Conservation (phyloP, 2,888 invertebrate species). For the Calameuta filiformis region DNA sequence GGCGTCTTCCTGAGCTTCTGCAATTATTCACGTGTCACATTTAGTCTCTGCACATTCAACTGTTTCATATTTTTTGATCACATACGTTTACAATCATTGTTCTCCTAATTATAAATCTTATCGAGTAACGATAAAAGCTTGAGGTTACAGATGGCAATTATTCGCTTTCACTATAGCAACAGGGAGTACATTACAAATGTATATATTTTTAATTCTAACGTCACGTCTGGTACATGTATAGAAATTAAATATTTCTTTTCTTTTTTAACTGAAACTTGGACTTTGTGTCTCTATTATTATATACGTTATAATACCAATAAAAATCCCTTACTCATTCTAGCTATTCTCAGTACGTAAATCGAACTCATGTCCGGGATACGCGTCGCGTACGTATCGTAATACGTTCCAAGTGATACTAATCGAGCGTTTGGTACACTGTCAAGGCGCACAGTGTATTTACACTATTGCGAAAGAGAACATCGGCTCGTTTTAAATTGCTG, state of each 20-base stretch:
- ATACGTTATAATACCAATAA: background rate
- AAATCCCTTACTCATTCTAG: constrained; percentile 37
- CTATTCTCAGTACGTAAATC: constrained; percentile 27
- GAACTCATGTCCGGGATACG: constrained; percentile 17
- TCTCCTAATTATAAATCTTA: background rate
- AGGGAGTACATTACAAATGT: background rate
- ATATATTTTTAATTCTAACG: background rate
- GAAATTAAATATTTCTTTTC: background rate
- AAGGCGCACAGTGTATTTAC: constrained; percentile 26
- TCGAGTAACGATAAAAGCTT: background rate
- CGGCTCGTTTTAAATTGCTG: constrained; percentile 46
- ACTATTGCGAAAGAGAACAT: constrained; percentile 36
- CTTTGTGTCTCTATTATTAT: background rate
- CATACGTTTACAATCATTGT: background rate
- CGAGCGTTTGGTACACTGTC: constrained; percentile 16
- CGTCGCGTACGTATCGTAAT: background rate
- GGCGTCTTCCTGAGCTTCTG: constrained; percentile 72
- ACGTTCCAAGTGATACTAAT: constrained; percentile 3
- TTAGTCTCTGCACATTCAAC: background rate
- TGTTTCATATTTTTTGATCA: background rate
- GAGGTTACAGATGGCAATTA: background rate
- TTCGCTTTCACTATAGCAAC: background rate
- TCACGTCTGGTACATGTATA: background rate
- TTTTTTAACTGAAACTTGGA: background rate
- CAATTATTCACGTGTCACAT: constrained; percentile 3